Percentiles rank a stretch among this genome's conserved stretches.
These are phyloP conservation scores for Siniperca undulata DNA, from an alignment of 2,797 vertebrate species.

Conservation along the genomic window DNA sequence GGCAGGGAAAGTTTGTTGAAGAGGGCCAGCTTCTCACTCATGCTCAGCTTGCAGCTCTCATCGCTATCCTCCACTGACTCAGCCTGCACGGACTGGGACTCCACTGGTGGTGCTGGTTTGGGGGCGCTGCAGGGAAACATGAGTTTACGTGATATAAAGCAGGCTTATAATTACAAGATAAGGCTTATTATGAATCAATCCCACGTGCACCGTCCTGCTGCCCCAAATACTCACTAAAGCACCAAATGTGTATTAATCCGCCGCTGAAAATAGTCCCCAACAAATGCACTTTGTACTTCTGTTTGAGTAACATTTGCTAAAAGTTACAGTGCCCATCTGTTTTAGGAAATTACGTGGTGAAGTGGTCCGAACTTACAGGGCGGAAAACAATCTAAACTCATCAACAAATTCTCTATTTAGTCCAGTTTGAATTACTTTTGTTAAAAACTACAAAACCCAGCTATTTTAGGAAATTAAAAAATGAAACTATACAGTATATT, in stretches of 20 bases:
- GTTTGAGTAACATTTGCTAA: neutral
- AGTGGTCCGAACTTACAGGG: neutral
- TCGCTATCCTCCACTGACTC: slow-evolving; percentile 73
- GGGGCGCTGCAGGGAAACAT: slow-evolving; percentile 53
- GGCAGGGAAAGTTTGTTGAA: slow-evolving; percentile 86
- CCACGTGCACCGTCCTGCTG: neutral
- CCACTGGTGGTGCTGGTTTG: slow-evolving; percentile 51
- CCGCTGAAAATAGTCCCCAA: neutral
- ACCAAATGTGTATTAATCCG: neutral
- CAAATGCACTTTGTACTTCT: neutral
- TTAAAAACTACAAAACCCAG: neutral
- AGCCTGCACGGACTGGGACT: slow-evolving; percentile 41
- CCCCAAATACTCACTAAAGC: neutral
- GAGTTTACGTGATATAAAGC: neutral
- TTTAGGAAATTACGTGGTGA: neutral
- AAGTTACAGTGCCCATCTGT: neutral
- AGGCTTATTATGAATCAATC: neutral
- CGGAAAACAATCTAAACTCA: too few relatives aligned
- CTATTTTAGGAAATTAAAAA: neutral
- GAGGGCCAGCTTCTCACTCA: slow-evolving; percentile 88
- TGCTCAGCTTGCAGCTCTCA: slow-evolving; percentile 84
- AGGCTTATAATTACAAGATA: neutral
- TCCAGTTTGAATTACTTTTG: neutral
- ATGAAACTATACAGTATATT: neutral
- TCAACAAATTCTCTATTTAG: neutral